Evolutionary conservation across 2,888 invertebrate species (phyloP).

Genomic region (Drosophila meridionalis): DNA sequence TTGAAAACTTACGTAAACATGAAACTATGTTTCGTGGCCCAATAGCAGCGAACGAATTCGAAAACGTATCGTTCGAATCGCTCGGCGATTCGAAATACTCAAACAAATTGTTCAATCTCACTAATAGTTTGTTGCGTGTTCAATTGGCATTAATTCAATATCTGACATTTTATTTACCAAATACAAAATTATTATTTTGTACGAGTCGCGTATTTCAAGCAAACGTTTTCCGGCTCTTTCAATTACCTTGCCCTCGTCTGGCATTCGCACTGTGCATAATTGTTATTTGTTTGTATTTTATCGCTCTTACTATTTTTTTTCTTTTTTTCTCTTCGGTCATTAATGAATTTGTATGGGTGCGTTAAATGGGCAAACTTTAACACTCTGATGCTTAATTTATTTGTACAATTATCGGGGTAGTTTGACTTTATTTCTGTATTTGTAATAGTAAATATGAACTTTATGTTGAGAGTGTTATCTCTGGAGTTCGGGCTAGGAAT

Average conservation of each 20-base stretch:
- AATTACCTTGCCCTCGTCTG: conserved; percentile 34
- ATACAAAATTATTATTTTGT: conserved; percentile 69
- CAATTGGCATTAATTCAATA: conserved; percentile 64
- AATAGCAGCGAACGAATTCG: background rate
- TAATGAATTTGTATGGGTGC: conserved; percentile 49
- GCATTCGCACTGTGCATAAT: conserved; percentile 27
- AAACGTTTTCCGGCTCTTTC: conserved; percentile 49
- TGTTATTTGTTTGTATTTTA: conserved; percentile 26
- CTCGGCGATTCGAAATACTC: conserved; percentile 4
- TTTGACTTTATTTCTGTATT: background rate
- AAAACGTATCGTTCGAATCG: conserved; percentile 4
- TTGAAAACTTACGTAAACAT: conserved; percentile 6
- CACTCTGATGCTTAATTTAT: background rate
- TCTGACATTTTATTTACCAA: conserved; percentile 65
- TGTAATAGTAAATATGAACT: background rate
- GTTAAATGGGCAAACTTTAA: conserved; percentile 22
- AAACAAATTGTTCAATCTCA: conserved; percentile 55
- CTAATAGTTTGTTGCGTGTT: conserved; percentile 74
- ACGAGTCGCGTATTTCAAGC: conserved; percentile 51
- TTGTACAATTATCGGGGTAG: background rate
- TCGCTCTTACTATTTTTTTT: background rate
- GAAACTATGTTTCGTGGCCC: conserved; percentile 18
- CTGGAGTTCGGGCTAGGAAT: background rate
- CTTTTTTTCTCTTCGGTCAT: conserved; percentile 11
- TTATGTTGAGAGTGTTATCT: background rate